A percentile compares a stretch with the other conserved stretches of the same genome.
phyloP scores from a whole-genome alignment of 2,797 vertebrate genomes.

The Vultur gryphus region DNA sequence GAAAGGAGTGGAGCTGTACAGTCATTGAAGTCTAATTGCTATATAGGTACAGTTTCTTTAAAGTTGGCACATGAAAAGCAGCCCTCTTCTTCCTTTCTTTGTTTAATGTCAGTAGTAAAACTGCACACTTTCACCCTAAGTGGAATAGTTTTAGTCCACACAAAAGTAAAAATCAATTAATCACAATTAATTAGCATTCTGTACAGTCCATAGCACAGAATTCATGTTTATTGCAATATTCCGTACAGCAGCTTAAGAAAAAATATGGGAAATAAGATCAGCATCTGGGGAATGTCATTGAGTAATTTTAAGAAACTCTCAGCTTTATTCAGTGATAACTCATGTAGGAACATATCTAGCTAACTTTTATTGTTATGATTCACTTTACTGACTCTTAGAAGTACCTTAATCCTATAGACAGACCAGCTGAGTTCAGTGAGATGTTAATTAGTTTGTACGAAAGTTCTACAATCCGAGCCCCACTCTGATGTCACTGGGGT shows the following conservation, averaged over 20 bases:
- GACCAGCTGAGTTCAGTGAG: neutral
- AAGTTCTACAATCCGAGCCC: neutral
- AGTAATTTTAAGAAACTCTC: neutral
- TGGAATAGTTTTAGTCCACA: neutral
- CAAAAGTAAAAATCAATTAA: conserved; percentile 5
- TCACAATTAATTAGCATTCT: conserved; percentile 8
- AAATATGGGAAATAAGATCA: neutral
- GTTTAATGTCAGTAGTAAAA: neutral
- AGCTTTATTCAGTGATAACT: neutral
- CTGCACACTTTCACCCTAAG: neutral
- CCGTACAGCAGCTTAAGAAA: neutral
- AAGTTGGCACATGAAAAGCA: neutral
- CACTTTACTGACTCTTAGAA: neutral
- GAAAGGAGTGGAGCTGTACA: neutral
- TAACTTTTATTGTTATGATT: neutral
- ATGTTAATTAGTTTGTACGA: neutral
- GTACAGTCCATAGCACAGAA: neutral
- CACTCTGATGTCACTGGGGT: neutral
- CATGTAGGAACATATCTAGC: neutral
- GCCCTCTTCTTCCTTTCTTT: neutral
- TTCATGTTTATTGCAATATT: neutral
- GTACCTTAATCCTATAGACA: neutral
- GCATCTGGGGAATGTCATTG: neutral
- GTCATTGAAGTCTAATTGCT: neutral
- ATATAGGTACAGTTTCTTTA: neutral